These are phyloP conservation scores for Pantherophis alleghaniensis DNA, from an alignment of 2,797 vertebrate genomes.

Conservation along the genomic window DNA sequence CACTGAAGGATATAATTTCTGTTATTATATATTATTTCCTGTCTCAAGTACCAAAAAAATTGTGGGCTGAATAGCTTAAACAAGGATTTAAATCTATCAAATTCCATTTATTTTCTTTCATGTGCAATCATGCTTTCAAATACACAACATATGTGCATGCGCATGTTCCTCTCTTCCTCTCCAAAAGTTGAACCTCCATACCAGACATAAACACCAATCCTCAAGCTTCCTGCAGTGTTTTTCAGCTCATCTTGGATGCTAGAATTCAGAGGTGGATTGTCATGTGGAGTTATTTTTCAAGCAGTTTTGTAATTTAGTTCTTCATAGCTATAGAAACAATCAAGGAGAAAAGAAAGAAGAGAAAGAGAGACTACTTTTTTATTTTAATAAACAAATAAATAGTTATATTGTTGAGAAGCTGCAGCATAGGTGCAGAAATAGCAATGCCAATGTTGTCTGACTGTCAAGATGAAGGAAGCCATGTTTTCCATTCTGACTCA, in stretches of 20 bases:
- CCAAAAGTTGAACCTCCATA: not conserved
- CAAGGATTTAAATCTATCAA: not conserved
- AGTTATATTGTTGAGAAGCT: not conserved
- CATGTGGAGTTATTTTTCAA: not conserved
- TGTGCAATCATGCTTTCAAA: not conserved
- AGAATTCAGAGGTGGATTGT: not conserved
- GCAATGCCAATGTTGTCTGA: not conserved
- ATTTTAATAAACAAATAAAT: not conserved
- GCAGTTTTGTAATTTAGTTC: not conserved
- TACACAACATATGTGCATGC: not conserved
- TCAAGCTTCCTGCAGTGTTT: not conserved
- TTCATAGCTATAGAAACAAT: not conserved
- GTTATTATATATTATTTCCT: not conserved
- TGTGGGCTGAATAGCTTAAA: not conserved
- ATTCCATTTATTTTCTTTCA: not conserved
- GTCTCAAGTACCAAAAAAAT: not conserved
- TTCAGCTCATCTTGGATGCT: not conserved
- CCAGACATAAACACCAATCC: not conserved
- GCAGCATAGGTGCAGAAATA: not conserved
- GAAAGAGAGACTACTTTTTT: not conserved
- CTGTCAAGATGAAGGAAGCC: conserved; percentile 21
- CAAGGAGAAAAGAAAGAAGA: not conserved
- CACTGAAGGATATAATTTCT: not conserved
- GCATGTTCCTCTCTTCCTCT: too few species aligned
- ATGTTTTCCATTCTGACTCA: conserved; percentile 25